These are phyloP conservation scores for Sialis lutaria DNA, from an alignment of 2,888 invertebrate genomes.

Conservation along the genomic window DNA sequence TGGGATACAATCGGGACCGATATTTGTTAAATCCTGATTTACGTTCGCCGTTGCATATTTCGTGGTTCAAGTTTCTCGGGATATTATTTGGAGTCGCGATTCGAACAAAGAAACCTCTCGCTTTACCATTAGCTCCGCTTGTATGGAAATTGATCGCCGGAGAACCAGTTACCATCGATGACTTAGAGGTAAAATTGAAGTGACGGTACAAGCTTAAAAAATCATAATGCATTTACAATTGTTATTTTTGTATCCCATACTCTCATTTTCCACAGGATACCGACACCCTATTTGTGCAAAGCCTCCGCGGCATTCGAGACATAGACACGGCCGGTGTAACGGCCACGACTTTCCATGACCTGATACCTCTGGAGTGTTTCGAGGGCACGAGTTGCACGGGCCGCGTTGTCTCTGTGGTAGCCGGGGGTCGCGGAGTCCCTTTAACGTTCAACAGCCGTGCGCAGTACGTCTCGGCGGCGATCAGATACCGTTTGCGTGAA, in stretches of 20 bases:
- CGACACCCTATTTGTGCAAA: constrained; percentile 37
- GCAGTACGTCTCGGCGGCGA: constrained; percentile 35
- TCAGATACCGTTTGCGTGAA: constrained; percentile 39
- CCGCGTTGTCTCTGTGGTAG: constrained; percentile 36
- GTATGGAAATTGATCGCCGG: constrained; percentile 45
- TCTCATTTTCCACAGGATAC: constrained; percentile 22
- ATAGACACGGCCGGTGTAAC: constrained; percentile 40
- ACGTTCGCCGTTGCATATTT: constrained; percentile 31
- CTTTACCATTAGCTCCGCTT: constrained; percentile 39
- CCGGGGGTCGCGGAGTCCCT: constrained; percentile 39
- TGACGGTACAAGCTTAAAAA: too few relatives aligned
- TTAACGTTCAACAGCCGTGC: constrained; percentile 37
- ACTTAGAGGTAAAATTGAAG: constrained; percentile 31
- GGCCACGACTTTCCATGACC: constrained; percentile 36
- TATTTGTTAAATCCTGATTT: constrained; percentile 40
- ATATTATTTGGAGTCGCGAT: constrained; percentile 45
- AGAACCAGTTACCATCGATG: constrained; percentile 36
- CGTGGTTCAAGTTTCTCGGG: constrained; percentile 41
- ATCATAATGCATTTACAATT: too few relatives aligned
- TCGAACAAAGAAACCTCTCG: constrained; percentile 45
- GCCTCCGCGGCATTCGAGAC: constrained; percentile 37
- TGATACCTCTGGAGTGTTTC: constrained; percentile 42
- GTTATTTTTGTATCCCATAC: too few relatives aligned
- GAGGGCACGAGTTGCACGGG: constrained; percentile 43
- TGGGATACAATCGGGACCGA: constrained; percentile 41